Base-by-base conservation (phyloP, 1,140 invertebrate species). In the Bombus pyrosoma region DNA sequence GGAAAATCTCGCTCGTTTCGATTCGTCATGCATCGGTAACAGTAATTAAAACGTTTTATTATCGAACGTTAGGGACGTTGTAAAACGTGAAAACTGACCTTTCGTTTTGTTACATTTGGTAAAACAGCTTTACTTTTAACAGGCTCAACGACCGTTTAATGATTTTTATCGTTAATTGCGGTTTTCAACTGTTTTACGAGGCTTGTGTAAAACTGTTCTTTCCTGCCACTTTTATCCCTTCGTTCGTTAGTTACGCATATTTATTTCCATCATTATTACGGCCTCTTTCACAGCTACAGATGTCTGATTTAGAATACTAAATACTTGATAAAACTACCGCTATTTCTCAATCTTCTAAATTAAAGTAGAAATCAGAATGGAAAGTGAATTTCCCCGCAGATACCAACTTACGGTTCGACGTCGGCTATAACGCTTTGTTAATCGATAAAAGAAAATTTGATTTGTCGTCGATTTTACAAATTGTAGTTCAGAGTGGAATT, bases 31-130 rank as follows among this genome's bases (percentile, higher is more conserved):
- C 73, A 66, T 53, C 78, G 78, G 59, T 53, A 57, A 78, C 53
- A 53, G 62, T 82, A 86, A 87, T 87, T 86, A 81, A 85, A 86
- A 79, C 64, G 73, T 32, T 43, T 81, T 39, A 77, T 32, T 4
- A 22, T 28, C 10, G 75, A 41, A 22, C 25, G 25, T 64, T 57
- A 25, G 47, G 25, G 5, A 28, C 32, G n/a, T 2, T 6, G 76
- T 39, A 25, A 41, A 64, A 41, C 43, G 41, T 1, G 59, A 28
- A 43, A 39, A 53, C 13, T 37, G 18, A 41, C 25, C 32, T 59
- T 34, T 25, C 15, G 13, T 28, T 18, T 28, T 28, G 34, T 69
- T 39, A 18, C 41, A 41, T 74, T 28, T n/a, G 28, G 18, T 8
- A 47, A 32, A 74, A 47, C n/a, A 34, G 47, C 28, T 59, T 76